Evolutionary conservation across 2,797 vertebrate species (phyloP).

Genomic region (Staurois parvus): DNA sequence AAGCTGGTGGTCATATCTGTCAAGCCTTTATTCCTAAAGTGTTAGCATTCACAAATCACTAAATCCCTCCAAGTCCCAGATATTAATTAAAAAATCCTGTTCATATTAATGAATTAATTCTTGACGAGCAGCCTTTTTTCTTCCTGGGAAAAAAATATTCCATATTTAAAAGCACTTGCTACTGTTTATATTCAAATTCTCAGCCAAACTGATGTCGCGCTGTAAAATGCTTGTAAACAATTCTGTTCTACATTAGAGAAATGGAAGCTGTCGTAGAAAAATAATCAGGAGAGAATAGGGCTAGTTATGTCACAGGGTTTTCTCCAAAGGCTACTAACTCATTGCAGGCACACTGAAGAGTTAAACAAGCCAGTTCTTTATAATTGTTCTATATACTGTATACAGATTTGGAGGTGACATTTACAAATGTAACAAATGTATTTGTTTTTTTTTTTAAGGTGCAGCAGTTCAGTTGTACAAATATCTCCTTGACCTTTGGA

Average conservation of each 20-base stretch:
- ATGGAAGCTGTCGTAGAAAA: constrained; percentile 29
- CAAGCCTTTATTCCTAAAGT: not conserved
- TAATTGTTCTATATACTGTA: not conserved
- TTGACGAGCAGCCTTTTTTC: constrained; percentile 31
- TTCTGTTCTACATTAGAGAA: constrained; percentile 60
- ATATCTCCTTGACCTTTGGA: too few relatives aligned
- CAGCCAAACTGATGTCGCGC: constrained; percentile 61
- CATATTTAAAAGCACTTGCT: constrained; percentile 62
- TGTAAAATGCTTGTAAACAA: constrained; percentile 61
- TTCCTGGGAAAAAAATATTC: constrained; percentile 35
- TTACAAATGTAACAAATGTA: not conserved
- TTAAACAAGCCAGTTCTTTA: not conserved
- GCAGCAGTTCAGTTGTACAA: too few relatives aligned
- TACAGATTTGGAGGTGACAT: not conserved
- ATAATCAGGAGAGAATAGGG: constrained; percentile 33
- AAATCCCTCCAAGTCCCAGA: constrained; percentile 32
- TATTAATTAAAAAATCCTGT: constrained; percentile 58
- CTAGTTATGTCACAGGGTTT: constrained; percentile 31
- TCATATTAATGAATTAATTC: constrained; percentile 53
- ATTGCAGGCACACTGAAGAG: not conserved
- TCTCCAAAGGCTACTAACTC: constrained; percentile 37
- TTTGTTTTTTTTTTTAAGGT: too few relatives aligned
- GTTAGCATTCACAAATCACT: constrained; percentile 12
- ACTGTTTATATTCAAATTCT: constrained; percentile 58
- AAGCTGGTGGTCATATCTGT: not conserved